These are phyloP conservation scores for Helobdella robusta DNA, from an alignment of 2,888 invertebrate species.

Conservation along the genomic window DNA sequence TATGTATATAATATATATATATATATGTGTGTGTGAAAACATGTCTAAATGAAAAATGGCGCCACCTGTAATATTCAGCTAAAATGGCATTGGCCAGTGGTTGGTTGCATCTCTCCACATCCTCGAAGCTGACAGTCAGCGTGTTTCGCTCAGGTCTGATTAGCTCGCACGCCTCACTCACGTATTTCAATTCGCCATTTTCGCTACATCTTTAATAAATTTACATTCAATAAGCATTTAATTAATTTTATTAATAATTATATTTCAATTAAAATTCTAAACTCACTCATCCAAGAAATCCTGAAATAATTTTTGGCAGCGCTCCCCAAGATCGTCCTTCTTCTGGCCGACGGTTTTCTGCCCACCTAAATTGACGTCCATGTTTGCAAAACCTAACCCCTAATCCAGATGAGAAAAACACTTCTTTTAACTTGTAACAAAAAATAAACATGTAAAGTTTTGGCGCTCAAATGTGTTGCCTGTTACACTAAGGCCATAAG, in stretches of 20 bases:
- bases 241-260: too few species aligned
- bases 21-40: neutral
- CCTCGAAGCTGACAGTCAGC: conserved; percentile 75
- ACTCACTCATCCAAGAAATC: conserved; percentile 83
- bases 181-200: conserved; percentile 67
- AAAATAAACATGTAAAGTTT: too few species aligned
- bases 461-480: too few species aligned
- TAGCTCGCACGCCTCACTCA: conserved; percentile 70
- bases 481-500: too few species aligned
- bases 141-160: conserved; percentile 79
- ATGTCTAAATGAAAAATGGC: neutral
- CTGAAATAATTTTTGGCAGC: conserved; percentile 89
- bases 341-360: conserved; percentile 44
- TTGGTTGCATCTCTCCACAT: conserved; percentile 86
- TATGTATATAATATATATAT: too few species aligned
- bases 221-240: too few species aligned
- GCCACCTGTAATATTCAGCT: conserved; percentile 75
- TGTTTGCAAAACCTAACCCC: neutral
- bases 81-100: conserved; percentile 81
- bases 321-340: conserved; percentile 79
- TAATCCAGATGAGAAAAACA: neutral
- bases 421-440: too few species aligned
- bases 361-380: conserved; percentile 40
- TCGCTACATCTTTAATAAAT: conserved; percentile 10
- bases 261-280: too few species aligned